Percentiles rank a stretch among this genome's conserved stretches.
Conservation (phyloP, 1,140 invertebrate genomes). For the Scaptomyza pallida region DNA sequence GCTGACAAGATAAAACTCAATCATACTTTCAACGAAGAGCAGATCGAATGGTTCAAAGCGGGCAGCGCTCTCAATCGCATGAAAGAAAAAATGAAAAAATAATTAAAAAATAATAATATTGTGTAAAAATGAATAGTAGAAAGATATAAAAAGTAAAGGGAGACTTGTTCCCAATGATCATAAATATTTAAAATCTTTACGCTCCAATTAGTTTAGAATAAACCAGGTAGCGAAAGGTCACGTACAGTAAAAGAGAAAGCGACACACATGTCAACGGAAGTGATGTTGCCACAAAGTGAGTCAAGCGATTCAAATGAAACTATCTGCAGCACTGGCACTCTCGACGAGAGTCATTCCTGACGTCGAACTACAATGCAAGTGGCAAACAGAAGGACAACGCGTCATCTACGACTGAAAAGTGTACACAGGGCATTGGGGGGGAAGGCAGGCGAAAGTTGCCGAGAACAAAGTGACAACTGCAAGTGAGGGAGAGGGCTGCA, state of each 20-base stretch:
- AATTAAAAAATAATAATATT: no score
- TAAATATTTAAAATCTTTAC: no score
- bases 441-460: constrained; percentile 2
- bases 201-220: no score
- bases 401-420: constrained; percentile 32
- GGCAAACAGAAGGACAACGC: constrained; percentile 69
- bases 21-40: constrained; percentile 97
- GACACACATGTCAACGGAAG: constrained; percentile 36
- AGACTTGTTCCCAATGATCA: no score
- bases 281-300: constrained; percentile 61
- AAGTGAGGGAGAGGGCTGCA: constrained; percentile 61
- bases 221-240: background rate
- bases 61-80: constrained; percentile 99
- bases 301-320: constrained; percentile 45
- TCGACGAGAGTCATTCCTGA: constrained; percentile 45
- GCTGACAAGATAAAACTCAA: constrained; percentile 94
- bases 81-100: constrained; percentile 87
- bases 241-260: background rate
- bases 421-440: background rate
- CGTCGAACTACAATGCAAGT: constrained; percentile 52
- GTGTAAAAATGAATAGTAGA: no score
- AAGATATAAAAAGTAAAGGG: no score
- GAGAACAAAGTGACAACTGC: constrained; percentile 71
- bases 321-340: constrained; percentile 7
- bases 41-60: constrained; percentile 99